Evolutionary conservation across 2,113 vertebrate genomes (phyloP).

Genomic region (Dunckerocampus dactyliophorus): DNA sequence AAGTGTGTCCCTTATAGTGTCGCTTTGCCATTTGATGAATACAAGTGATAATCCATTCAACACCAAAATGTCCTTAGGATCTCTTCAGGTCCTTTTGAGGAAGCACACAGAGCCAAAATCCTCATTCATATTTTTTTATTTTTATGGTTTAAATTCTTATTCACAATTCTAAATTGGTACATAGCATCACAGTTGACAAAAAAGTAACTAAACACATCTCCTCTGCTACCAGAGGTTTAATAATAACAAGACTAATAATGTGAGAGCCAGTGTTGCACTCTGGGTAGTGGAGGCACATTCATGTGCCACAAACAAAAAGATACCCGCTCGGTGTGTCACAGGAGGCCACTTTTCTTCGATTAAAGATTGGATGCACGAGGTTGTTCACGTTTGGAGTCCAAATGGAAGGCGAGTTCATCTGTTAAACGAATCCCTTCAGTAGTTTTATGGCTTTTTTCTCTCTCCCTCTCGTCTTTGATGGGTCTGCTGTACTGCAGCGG

Average conservation of each 20-base stretch:
- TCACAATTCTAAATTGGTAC: constrained; percentile 62
- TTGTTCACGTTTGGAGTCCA: no score
- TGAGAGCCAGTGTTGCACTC: constrained; percentile 63
- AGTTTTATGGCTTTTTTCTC: constrained; percentile 48
- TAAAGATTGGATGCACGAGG: no score
- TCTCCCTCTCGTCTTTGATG: not conserved
- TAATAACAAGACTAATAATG: constrained; percentile 22
- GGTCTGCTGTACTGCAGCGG: constrained; percentile 12
- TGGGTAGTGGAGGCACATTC: constrained; percentile 65
- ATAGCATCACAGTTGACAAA: constrained; percentile 67
- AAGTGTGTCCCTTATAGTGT: no score
- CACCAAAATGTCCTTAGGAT: no score
- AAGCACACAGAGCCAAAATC: not conserved
- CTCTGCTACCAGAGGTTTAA: constrained; percentile 54
- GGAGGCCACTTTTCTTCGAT: constrained; percentile 1
- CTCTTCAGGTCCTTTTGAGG: no score
- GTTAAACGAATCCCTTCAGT: constrained; percentile 14
- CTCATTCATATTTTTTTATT: constrained; percentile 33
- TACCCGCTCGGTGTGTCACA: constrained; percentile 41
- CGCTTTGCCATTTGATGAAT: no score
- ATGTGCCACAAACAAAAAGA: constrained; percentile 12
- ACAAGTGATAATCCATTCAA: no score
- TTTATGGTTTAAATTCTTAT: constrained; percentile 70
- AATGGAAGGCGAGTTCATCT: constrained; percentile 12
- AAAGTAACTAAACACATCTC: constrained; percentile 31